A percentile compares a stretch with the other conserved stretches of the same genome.
Conservation (phyloP, 1,140 invertebrate genomes). For the Drosophila seguyi region DNA sequence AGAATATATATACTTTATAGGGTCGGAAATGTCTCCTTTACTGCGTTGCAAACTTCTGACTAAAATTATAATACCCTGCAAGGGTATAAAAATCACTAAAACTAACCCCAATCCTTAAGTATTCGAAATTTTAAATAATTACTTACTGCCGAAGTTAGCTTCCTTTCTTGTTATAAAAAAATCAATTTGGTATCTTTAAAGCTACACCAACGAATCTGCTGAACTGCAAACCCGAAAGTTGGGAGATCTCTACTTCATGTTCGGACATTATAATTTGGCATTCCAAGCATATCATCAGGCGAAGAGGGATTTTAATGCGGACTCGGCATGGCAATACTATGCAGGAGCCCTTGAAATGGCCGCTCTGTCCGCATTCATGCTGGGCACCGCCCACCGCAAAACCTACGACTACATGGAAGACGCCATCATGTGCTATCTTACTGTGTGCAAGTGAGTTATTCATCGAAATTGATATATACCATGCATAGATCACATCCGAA, state of each 20-base stretch:
- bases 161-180: too few relatives aligned
- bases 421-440: slow-evolving; percentile 95
- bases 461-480: too few relatives aligned
- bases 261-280: slow-evolving; percentile 96
- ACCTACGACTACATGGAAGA: slow-evolving; percentile 97
- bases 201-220: slow-evolving; percentile 94
- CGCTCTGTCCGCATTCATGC: slow-evolving; percentile 95
- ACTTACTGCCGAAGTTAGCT: too few relatives aligned
- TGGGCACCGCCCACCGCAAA: slow-evolving; percentile 91
- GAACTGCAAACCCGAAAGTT: slow-evolving; percentile 96
- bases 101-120: too few relatives aligned
- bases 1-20: too few relatives aligned
- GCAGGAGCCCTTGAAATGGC: slow-evolving; percentile 98
- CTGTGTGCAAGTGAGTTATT: slow-evolving; percentile 91
- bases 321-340: slow-evolving; percentile 98
- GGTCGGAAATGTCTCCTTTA: too few relatives aligned
- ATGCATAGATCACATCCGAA: background rate
- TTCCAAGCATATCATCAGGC: slow-evolving; percentile 97
- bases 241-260: slow-evolving; percentile 98
- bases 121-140: too few relatives aligned
- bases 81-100: too few relatives aligned
- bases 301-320: slow-evolving; percentile 97
- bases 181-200: slow-evolving; percentile 85
- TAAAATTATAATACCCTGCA: too few relatives aligned
- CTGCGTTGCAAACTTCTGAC: too few relatives aligned